phyloP scores from a whole-genome alignment of 1,140 invertebrate species.

The Sesamia nonagrioides region DNA sequence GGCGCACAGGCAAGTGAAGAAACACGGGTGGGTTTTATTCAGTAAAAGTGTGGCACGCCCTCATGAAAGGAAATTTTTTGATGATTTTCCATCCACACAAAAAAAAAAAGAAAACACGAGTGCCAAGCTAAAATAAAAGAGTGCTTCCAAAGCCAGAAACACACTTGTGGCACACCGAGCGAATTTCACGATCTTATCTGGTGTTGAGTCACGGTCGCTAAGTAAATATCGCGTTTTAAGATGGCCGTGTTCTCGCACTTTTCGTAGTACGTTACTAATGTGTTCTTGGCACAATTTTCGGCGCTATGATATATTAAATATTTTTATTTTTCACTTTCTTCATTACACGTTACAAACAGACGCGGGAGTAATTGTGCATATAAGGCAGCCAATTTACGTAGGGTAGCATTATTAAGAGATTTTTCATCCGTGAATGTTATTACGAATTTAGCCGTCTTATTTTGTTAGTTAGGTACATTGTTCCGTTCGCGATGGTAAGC shows the following conservation, averaged over 20 bases:
- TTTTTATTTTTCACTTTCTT: conserved; percentile 18
- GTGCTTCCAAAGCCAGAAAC: conserved; percentile 3
- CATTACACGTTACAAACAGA: conserved; percentile 28
- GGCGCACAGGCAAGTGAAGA: too few species aligned
- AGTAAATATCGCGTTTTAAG: conserved; percentile 15
- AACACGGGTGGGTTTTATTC: too few species aligned
- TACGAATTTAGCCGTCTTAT: conserved; percentile 16
- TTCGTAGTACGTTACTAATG: background rate
- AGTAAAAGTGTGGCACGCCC: too few species aligned
- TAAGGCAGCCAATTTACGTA: conserved; percentile 28
- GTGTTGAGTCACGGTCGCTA: background rate
- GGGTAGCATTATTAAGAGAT: conserved; percentile 29
- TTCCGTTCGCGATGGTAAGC: background rate
- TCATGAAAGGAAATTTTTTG: too few species aligned
- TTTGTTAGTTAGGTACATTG: background rate
- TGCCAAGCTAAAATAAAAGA: background rate
- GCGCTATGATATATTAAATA: too few species aligned
- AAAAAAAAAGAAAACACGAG: too few species aligned
- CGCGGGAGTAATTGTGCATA: conserved; percentile 36
- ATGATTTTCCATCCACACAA: too few species aligned
- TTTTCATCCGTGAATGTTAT: conserved; percentile 34
- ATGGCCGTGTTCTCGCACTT: background rate
- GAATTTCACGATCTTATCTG: background rate
- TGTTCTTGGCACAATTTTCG: conserved; percentile 3
- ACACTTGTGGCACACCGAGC: conserved; percentile 1